Percentiles rank a stretch among this genome's conserved stretches.
These are phyloP conservation scores for Propsilocerus akamusi DNA, from an alignment of 1,140 invertebrate species.

Conservation along the genomic window DNA sequence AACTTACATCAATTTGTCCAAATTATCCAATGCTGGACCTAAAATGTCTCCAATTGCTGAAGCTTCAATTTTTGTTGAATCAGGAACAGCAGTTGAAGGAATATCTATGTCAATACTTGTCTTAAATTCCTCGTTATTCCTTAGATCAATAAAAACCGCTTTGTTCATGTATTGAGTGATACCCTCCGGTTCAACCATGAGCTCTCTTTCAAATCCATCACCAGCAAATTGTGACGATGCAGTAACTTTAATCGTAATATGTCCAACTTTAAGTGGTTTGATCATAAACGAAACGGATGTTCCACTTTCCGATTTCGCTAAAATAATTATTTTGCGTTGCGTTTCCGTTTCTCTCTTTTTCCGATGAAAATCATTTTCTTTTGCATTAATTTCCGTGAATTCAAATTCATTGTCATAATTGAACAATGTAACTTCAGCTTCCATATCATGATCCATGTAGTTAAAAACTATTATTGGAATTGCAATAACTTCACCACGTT, in stretches of 20 bases:
- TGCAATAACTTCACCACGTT: too few relatives aligned
- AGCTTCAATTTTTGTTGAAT: conserved; percentile 50
- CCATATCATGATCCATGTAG: conserved; percentile 40
- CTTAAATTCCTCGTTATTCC: conserved; percentile 30
- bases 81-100: conserved; percentile 49
- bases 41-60: conserved; percentile 59
- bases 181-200: conserved; percentile 63
- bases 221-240: conserved; percentile 48
- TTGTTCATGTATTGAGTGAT: conserved; percentile 58
- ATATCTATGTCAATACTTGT: conserved; percentile 43
- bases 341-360: conserved; percentile 36
- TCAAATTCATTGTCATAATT: conserved; percentile 64
- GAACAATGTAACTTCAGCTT: conserved; percentile 64
- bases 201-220: conserved; percentile 48
- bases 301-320: conserved; percentile 45
- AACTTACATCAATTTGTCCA: conserved; percentile 57
- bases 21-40: conserved; percentile 52
- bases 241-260: conserved; percentile 52
- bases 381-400: conserved; percentile 41
- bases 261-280: conserved; percentile 49
- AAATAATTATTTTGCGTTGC: conserved; percentile 39
- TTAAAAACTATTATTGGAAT: conserved; percentile 22
- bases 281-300: conserved; percentile 65
- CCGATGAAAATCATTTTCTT: conserved; percentile 28
- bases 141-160: conserved; percentile 54